Evolutionary conservation across 2,888 invertebrate genomes (phyloP).

Genomic region (Drosophila villosipedis): DNA sequence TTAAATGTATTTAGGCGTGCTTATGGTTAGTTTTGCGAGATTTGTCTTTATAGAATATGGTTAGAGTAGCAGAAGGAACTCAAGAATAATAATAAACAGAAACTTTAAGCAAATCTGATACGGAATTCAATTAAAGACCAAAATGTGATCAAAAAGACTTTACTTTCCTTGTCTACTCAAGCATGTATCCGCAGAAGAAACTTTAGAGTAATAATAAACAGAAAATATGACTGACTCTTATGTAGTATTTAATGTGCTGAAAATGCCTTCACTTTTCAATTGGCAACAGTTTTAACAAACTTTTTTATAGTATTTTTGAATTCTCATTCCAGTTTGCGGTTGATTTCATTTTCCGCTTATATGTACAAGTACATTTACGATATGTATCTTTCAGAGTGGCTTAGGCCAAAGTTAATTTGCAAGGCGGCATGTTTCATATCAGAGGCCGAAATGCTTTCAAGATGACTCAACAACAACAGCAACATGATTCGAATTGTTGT

Average conservation of each 20-base stretch:
- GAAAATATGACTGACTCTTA: no score
- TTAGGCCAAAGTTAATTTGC: constrained; percentile 77
- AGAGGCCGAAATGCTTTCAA: constrained; percentile 70
- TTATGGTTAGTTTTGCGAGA: neutral
- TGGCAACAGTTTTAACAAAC: neutral
- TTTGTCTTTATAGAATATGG: neutral
- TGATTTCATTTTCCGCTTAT: constrained; percentile 23
- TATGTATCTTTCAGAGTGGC: constrained; percentile 62
- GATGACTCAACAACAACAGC: constrained; percentile 73
- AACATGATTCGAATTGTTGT: constrained; percentile 26
- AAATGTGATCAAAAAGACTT: neutral
- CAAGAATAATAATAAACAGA: neutral
- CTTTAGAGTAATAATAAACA: neutral
- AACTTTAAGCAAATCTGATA: neutral
- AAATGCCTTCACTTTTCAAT: neutral
- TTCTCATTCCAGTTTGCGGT: constrained; percentile 18
- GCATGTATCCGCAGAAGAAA: neutral
- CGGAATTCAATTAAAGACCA: neutral
- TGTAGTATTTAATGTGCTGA: neutral
- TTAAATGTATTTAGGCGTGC: neutral
- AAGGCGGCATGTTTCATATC: constrained; percentile 77
- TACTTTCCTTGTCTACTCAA: neutral
- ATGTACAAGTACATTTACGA: constrained; percentile 32
- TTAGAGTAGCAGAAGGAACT: neutral
- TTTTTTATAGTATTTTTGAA: constrained; percentile 11